Conservation (phyloP, 2,888 invertebrate genomes). For the Aradus depressus region DNA sequence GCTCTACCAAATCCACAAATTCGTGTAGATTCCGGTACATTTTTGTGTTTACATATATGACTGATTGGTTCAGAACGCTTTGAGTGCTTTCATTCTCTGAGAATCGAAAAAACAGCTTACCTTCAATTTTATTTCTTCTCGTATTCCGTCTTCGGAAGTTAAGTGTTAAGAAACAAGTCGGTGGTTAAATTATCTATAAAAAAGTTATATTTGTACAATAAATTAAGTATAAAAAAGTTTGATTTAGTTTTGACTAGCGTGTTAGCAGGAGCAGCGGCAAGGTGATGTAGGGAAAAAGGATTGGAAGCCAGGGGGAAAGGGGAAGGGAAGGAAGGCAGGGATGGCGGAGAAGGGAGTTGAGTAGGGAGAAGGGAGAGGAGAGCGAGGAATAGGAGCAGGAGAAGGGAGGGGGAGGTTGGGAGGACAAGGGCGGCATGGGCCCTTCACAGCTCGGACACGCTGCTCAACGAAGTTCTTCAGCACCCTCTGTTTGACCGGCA, state of each 20-base stretch:
- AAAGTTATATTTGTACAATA: neutral
- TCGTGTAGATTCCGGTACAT: no score
- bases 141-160: no score
- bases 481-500: conserved; percentile 16
- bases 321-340: conserved; percentile 3
- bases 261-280: neutral
- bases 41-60: no score
- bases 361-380: neutral
- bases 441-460: conserved; percentile 12
- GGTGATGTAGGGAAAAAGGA: neutral
- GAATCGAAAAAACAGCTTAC: no score
- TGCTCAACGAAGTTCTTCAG: conserved; percentile 17
- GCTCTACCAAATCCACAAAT: no score
- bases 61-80: no score
- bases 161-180: neutral
- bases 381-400: neutral
- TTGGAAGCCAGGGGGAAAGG: neutral
- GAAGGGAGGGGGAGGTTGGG: neutral
- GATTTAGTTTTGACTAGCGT: neutral
- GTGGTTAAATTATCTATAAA: no score
- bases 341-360: neutral
- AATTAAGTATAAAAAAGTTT: neutral
- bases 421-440: conserved; percentile 14
- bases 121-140: no score
- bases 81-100: no score